phyloP scores from a whole-genome alignment of 2,888 invertebrate species.

The Lasioglossum villosulum region DNA sequence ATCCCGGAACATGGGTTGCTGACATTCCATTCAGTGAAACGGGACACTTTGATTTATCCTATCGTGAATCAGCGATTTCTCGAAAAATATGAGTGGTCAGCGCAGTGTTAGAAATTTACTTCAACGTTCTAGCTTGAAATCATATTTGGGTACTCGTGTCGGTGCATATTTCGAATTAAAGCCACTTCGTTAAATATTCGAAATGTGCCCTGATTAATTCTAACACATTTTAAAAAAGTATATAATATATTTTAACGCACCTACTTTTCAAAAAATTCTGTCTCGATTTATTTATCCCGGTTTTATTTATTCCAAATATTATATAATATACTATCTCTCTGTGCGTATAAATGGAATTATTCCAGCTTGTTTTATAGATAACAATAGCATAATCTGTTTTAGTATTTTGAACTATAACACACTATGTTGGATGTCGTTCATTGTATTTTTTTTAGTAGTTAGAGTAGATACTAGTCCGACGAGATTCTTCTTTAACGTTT shows the following conservation, averaged over 20 bases:
- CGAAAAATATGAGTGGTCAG: constrained; percentile 50
- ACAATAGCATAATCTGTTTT: not conserved
- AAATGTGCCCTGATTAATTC: not conserved
- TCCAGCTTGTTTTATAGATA: not conserved
- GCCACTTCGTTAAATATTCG: not conserved
- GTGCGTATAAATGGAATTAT: too few species aligned
- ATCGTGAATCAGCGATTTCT: constrained; percentile 68
- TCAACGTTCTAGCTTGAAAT: not conserved
- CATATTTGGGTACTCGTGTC: not conserved
- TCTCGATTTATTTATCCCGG: not conserved
- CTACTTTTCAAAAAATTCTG: too few species aligned
- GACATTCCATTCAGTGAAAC: constrained; percentile 73
- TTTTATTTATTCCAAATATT: not conserved
- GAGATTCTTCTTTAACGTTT: not conserved
- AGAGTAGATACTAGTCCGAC: not conserved
- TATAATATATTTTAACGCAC: not conserved
- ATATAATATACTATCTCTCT: too few species aligned
- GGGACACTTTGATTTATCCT: constrained; percentile 71
- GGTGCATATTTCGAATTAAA: not conserved
- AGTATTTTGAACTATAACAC: not conserved
- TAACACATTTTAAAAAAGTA: not conserved
- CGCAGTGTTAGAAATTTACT: constrained; percentile 1
- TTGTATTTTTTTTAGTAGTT: not conserved
- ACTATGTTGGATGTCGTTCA: not conserved
- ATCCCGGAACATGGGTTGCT: constrained; percentile 72